Percentiles rank a stretch among this genome's conserved stretches.
phyloP scores from a whole-genome alignment of 2,113 vertebrate genomes.

The Cinclus mexicanus region DNA sequence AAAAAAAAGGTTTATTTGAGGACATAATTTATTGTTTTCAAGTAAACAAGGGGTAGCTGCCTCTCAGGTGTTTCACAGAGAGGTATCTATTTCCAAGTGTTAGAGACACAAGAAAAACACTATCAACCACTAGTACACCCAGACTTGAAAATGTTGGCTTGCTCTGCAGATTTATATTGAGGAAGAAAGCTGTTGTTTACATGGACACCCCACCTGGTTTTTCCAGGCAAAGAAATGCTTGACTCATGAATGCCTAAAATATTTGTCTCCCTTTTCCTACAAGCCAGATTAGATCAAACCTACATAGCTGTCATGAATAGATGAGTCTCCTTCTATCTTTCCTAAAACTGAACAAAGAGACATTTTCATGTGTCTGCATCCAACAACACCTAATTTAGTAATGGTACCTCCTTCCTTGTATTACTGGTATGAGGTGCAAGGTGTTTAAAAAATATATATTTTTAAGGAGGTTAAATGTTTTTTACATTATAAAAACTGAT shows the following conservation, averaged over 20 bases:
- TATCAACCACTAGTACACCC: not conserved
- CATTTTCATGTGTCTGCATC: not conserved
- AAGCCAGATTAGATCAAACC: not conserved
- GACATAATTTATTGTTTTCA: not conserved
- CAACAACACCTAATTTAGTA: not conserved
- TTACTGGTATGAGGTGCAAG: not conserved
- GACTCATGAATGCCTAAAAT: not conserved
- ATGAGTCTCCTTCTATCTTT: not conserved
- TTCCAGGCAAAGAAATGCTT: not conserved
- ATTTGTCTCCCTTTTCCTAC: not conserved
- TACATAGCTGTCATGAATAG: not conserved
- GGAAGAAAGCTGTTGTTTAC: not conserved
- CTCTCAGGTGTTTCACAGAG: not conserved
- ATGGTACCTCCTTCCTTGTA: not conserved
- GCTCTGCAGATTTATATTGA: not conserved
- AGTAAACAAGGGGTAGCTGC: not conserved
- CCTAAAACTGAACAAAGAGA: not conserved
- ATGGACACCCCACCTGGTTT: not conserved
- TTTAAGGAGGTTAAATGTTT: not conserved
- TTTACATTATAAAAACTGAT: not conserved
- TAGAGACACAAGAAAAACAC: not conserved
- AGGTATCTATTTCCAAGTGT: not conserved
- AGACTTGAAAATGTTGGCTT: not conserved
- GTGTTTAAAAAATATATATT: not conserved
- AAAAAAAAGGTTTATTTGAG: not conserved